A percentile compares a stretch with the other conserved stretches of the same genome.
These are phyloP conservation scores for Rhegmatorhina hoffmannsi DNA, from an alignment of 2,113 vertebrate genomes.

Conservation along the genomic window DNA sequence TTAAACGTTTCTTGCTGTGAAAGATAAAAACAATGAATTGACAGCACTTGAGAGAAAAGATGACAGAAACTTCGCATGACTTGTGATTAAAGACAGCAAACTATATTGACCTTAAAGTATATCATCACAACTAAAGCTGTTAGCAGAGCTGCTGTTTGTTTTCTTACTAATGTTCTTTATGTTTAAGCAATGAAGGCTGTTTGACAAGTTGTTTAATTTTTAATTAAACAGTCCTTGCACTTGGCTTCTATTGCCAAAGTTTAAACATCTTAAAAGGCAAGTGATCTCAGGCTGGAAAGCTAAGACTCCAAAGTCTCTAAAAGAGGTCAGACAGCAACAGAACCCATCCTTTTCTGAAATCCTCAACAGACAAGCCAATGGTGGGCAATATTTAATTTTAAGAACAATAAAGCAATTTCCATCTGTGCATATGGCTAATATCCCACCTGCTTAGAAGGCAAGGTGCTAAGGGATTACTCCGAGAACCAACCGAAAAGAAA, in stretches of 20 bases:
- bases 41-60: not conserved
- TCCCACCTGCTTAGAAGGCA: not conserved
- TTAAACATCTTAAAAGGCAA: not conserved
- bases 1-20: not conserved
- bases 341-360: not conserved
- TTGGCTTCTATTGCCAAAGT: not conserved
- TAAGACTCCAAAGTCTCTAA: not conserved
- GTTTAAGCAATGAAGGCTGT: not conserved
- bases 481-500: not conserved
- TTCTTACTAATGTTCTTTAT: not conserved
- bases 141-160: not conserved
- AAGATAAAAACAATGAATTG: not conserved
- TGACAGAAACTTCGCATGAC: not conserved
- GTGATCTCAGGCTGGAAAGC: not conserved
- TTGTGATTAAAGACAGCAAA: not conserved
- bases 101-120: not conserved
- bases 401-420: not conserved
- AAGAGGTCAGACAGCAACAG: not conserved
- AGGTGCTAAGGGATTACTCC: not conserved
- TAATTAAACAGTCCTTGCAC: not conserved
- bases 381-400: conserved; percentile 14
- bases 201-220: not conserved
- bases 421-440: not conserved
- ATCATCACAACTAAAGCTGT: not conserved
- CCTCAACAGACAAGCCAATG: not conserved